Conservation (phyloP, 35 echinoderm and acorn worm species). For the Lytechinus variegatus region DNA sequence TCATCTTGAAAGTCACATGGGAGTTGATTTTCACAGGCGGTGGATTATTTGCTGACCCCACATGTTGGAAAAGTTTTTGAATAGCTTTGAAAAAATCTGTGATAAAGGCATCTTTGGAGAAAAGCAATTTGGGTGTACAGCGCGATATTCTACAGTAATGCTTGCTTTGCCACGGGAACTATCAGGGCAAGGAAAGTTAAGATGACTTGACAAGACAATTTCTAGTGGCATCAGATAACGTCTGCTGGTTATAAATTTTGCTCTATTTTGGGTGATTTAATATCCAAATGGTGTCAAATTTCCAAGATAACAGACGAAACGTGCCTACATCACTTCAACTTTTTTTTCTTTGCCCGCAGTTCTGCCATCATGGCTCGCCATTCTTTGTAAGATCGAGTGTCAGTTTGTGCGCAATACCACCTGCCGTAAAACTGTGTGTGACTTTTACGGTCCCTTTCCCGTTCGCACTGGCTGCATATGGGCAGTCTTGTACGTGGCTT, state of each 20-base stretch:
- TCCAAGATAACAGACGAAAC: neutral
- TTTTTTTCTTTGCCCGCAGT: neutral
- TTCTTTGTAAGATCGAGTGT: neutral
- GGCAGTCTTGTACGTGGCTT: too few relatives aligned
- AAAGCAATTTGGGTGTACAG: too few relatives aligned
- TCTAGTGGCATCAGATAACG: neutral
- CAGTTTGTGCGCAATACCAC: conserved; percentile 19
- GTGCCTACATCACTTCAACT: neutral
- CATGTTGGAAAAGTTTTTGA: too few relatives aligned
- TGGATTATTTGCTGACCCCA: too few relatives aligned
- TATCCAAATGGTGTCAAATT: neutral
- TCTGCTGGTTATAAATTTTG: neutral
- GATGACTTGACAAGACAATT: neutral
- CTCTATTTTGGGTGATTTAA: neutral
- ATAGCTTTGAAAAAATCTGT: too few relatives aligned
- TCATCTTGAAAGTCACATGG: too few relatives aligned
- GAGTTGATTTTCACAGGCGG: too few relatives aligned
- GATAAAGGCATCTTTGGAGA: too few relatives aligned
- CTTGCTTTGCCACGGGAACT: too few relatives aligned
- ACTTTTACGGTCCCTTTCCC: neutral
- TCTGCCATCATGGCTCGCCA: neutral
- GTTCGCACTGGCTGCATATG: conserved; percentile 37
- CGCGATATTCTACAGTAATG: too few relatives aligned
- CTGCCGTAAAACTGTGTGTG: conserved; percentile 28
- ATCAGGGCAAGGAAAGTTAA: neutral